A percentile compares a stretch with the other conserved stretches of the same genome.
Conservation (phyloP, 2,888 invertebrate genomes). For the Portevinia maculata region DNA sequence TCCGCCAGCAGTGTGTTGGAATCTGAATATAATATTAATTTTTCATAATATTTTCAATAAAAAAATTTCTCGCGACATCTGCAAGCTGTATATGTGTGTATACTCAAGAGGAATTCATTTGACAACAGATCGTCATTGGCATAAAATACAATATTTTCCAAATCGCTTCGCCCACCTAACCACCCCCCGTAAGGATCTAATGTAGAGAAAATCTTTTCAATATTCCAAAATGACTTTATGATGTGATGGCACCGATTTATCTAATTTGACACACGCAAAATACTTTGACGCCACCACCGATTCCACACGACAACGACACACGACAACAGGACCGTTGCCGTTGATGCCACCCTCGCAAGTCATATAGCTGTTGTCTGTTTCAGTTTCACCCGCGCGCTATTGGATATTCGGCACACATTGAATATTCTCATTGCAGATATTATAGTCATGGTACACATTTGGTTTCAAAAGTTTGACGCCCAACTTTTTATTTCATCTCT, state of each 20-base stretch:
- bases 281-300: constrained; percentile 65
- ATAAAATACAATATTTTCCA: constrained; percentile 73
- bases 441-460: constrained; percentile 11
- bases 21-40: constrained; percentile 64
- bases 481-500: constrained; percentile 40
- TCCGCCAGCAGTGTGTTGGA: constrained; percentile 21
- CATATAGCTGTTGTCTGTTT: constrained; percentile 7
- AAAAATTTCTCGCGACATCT: constrained; percentile 72
- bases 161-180: constrained; percentile 41
- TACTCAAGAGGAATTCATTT: constrained; percentile 69
- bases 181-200: constrained; percentile 28
- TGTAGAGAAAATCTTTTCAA: constrained; percentile 79
- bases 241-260: constrained; percentile 83
- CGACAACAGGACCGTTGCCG: constrained; percentile 37
- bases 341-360: constrained; percentile 33
- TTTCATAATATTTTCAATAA: constrained; percentile 65
- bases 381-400: constrained; percentile 9
- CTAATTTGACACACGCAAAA: constrained; percentile 77
- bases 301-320: constrained; percentile 65
- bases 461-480: constrained; percentile 50
- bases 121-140: constrained; percentile 72
- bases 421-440: constrained; percentile 8
- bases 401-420: constrained; percentile 4
- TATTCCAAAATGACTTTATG: constrained; percentile 82
- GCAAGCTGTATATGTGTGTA: constrained; percentile 43